Evolutionary conservation across 1,140 invertebrate species (phyloP).

Genomic region (Drosophila punjabiensis): DNA sequence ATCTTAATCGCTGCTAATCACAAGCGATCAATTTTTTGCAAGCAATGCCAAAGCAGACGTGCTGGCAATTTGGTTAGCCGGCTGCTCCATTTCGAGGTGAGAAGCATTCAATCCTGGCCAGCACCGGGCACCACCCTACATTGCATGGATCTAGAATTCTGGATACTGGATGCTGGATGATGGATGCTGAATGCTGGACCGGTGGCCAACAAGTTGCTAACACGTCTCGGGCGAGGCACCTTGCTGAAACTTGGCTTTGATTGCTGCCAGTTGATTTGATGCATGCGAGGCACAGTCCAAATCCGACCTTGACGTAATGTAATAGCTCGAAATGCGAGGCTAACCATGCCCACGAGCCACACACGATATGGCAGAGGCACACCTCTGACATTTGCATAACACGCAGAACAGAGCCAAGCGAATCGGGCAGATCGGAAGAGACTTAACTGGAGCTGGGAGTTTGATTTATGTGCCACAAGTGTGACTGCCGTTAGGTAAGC

Average conservation of each 20-base stretch:
- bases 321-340: slow-evolving; percentile 49
- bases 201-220: slow-evolving; percentile 64
- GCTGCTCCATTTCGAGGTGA: slow-evolving; percentile 76
- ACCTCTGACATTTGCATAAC: slow-evolving; percentile 79
- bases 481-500: slow-evolving; percentile 80
- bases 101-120: slow-evolving; percentile 74
- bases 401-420: slow-evolving; percentile 53
- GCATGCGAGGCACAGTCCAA: slow-evolving; percentile 64
- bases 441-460: slow-evolving; percentile 43
- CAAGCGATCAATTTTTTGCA: slow-evolving; percentile 73
- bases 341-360: slow-evolving; percentile 78
- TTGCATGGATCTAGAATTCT: slow-evolving; percentile 40
- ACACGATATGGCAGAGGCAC: slow-evolving; percentile 76
- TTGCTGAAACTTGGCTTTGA: slow-evolving; percentile 62
- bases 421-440: slow-evolving; percentile 4
- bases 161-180: slow-evolving; percentile 7
- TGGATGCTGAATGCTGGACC: slow-evolving; percentile 6
- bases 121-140: slow-evolving; percentile 21
- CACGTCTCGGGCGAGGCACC: slow-evolving; percentile 78
- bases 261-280: slow-evolving; percentile 74
- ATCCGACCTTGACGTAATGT: slow-evolving; percentile 67
- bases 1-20: slow-evolving; percentile 82
- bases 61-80: slow-evolving; percentile 64
- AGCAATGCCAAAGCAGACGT: slow-evolving; percentile 67
- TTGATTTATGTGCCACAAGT: slow-evolving; percentile 82